Evolutionary conservation across 1,140 invertebrate species (phyloP), one percentile per base, ranked within the genome.

Genomic region (Drosophila bifasciata): DNA sequence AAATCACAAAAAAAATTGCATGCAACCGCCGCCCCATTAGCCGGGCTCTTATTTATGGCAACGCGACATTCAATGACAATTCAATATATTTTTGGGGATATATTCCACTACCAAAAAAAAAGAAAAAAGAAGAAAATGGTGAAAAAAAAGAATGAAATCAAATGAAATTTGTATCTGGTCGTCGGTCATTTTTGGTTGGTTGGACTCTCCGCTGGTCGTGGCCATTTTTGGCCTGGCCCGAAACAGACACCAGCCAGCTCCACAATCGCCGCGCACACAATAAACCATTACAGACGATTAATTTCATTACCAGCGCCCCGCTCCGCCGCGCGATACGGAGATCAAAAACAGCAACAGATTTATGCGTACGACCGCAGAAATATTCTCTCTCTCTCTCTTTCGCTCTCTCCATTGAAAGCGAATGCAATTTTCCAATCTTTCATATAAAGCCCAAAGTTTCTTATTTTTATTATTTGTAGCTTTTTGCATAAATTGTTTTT

Each of bases 251-350:
- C 28, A 56, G 41, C 56, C 19, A 81, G 68, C 61, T 74, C 48
- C 53, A 58, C 62, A 53, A 77, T 83, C 63, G 75, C 66, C 67
- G 76, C 71, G 62, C 78, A 88, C 78, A 88, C 84, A 88, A 89
- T 89, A 89, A 88, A 89, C 84, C 84, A 89, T 89, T 83, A 88
- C 84, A 84, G 84, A 69, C 84, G 84, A 89, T 89, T 88, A 89
- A 89, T 89, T 89, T 89, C 84, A 89, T 89, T 89, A 89, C 79
- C 79, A 72, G 76, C 79, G 68, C 23, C 23, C 32, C 32, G 11
- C 79, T 72, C 72, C 79, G 68, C 23, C 23, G 11, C 32, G 11
- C 32, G 63, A 40, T 56, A 76, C 63, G 73, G 56, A 79, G 79
- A 88, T 79, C 76, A 76, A 79, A 88, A 88, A 79, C 79, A 67